These are phyloP conservation scores for Phoebastria nigripes DNA, from an alignment of 2,797 vertebrate genomes.

Conservation along the genomic window DNA sequence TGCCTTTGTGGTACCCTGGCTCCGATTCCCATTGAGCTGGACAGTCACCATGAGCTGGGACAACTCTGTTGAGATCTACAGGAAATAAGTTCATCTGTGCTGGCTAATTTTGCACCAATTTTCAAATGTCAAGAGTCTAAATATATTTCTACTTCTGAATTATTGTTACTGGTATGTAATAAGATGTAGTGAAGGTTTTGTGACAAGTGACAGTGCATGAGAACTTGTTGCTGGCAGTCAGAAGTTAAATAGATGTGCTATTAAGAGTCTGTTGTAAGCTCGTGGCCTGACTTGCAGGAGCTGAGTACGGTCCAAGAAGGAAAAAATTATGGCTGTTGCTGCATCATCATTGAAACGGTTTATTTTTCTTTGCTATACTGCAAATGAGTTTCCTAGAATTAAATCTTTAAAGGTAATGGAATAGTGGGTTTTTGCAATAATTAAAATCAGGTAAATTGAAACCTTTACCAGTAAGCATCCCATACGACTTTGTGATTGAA, in stretches of 20 bases:
- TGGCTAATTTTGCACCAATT: background rate
- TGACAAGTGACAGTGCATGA: background rate
- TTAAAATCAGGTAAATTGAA: slow-evolving; percentile 17
- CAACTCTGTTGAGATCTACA: background rate
- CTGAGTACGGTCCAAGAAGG: background rate
- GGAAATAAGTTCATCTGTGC: background rate
- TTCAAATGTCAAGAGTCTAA: background rate
- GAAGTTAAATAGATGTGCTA: background rate
- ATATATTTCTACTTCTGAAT: background rate
- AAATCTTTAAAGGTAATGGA: slow-evolving; percentile 20
- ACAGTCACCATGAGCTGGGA: background rate
- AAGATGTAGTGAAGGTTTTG: background rate
- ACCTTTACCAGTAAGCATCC: background rate
- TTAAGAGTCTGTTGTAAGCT: background rate
- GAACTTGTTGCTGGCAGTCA: background rate
- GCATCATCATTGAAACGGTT: background rate
- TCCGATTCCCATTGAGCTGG: fast-evolving
- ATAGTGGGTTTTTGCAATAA: background rate
- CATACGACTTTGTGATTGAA: background rate
- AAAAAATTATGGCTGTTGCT: background rate
- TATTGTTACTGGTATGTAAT: background rate
- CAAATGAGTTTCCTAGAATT: background rate
- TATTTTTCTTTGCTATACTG: background rate
- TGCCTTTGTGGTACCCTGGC: background rate
- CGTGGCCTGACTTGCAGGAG: background rate